Percentiles rank a stretch among this genome's conserved stretches.
Conservation (phyloP, 2,797 vertebrate species). For the Myripristis jacobus region DNA sequence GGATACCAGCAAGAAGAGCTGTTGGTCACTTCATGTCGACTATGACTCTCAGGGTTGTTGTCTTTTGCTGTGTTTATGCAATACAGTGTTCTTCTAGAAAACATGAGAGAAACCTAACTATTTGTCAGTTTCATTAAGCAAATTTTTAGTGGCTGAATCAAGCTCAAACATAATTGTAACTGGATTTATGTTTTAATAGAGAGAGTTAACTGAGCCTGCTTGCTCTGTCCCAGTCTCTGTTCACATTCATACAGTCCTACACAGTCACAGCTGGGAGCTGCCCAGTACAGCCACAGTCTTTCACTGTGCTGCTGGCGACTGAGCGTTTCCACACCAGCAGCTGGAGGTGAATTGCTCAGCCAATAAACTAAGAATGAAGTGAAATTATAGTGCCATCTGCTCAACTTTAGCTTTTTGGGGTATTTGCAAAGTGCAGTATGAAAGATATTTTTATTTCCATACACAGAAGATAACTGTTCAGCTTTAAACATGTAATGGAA, state of each 20-base stretch:
- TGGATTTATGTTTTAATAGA: background rate
- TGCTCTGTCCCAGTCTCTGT: no score
- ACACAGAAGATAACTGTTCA: background rate
- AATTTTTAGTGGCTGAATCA: background rate
- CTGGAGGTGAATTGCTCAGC: no score
- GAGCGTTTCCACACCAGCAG: no score
- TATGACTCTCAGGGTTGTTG: background rate
- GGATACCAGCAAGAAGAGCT: background rate
- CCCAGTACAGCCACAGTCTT: no score
- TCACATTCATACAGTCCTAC: no score
- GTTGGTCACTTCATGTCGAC: constrained; percentile 1
- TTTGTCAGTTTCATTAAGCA: background rate
- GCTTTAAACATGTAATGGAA: background rate
- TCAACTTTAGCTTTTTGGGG: no score
- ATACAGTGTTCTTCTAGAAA: background rate
- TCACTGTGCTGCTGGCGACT: no score
- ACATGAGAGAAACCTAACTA: background rate
- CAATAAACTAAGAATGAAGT: background rate
- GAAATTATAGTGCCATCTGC: background rate
- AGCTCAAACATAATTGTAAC: background rate
- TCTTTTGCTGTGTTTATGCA: background rate
- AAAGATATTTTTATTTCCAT: background rate
- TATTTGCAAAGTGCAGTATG: constrained; percentile 7
- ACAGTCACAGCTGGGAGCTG: no score
- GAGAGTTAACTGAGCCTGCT: no score